These are phyloP conservation scores for Oncorhynchus clarkii DNA, from an alignment of 2,113 vertebrate genomes.

Conservation along the genomic window DNA sequence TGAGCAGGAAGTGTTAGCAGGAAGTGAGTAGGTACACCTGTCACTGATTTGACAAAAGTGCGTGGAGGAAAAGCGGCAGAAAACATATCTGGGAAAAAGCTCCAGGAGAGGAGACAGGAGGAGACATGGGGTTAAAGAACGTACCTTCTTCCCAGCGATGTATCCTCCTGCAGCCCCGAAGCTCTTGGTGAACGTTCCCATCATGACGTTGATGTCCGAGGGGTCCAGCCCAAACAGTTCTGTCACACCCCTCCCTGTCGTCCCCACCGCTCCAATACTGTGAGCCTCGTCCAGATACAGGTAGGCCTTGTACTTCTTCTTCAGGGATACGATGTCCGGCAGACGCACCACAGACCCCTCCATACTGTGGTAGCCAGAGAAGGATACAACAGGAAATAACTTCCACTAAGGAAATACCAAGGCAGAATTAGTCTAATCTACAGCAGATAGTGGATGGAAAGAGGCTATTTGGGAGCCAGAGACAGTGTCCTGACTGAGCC, in stretches of 20 bases:
- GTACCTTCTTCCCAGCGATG: conserved; percentile 87
- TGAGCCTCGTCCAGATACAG: conserved; percentile 94
- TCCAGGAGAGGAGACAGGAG: too few relatives aligned
- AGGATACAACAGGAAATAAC: too few relatives aligned
- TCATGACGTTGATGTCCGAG: conserved; percentile 82
- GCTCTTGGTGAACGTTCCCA: conserved; percentile 96
- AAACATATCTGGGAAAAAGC: too few relatives aligned
- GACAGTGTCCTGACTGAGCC: too few relatives aligned
- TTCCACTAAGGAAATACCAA: conserved; percentile 11
- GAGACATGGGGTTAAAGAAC: too few relatives aligned
- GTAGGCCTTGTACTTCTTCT: conserved; percentile 94
- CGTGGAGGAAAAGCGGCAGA: too few relatives aligned
- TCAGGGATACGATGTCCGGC: conserved; percentile 84
- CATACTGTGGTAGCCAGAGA: conserved; percentile 69
- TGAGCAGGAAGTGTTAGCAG: too few relatives aligned
- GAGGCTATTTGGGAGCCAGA: too few relatives aligned
- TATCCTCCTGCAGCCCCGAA: conserved; percentile 89
- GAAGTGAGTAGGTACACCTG: too few relatives aligned
- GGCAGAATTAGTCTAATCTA: conserved; percentile 15
- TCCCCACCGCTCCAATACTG: conserved; percentile 86
- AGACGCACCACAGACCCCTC: conserved; percentile 88
- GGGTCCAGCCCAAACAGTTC: conserved; percentile 84
- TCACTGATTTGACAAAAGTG: too few relatives aligned
- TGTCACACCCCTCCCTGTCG: conserved; percentile 80
- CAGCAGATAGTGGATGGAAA: background rate